Conservation (phyloP, 2,797 vertebrate species). For the Furcifer pardalis region DNA sequence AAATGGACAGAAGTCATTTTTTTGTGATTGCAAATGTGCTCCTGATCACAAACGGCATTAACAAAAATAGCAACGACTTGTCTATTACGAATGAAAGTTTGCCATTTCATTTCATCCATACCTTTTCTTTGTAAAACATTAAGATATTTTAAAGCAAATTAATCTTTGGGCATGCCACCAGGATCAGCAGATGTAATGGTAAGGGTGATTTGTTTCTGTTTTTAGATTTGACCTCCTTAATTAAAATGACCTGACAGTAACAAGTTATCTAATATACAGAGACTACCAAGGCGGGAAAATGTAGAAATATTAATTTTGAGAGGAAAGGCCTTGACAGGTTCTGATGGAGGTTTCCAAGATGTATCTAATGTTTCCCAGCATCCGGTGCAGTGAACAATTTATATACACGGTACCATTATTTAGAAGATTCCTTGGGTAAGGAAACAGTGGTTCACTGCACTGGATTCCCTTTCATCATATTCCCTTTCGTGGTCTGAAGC, state of each 20-base stretch:
- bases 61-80: background rate
- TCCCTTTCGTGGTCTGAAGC: background rate
- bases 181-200: background rate
- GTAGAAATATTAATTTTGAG: background rate
- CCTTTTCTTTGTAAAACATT: rapidly evolving
- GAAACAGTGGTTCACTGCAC: too few species aligned
- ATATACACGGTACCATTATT: too few species aligned
- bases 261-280: background rate
- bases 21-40: background rate
- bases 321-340: background rate
- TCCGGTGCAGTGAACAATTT: too few species aligned
- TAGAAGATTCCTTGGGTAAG: too few species aligned
- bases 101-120: background rate
- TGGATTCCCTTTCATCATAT: too few species aligned
- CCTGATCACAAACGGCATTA: background rate
- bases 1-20: background rate
- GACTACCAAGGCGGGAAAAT: background rate
- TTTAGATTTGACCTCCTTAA: background rate
- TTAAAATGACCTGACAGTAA: background rate
- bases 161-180: background rate
- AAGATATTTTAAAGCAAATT: background rate
- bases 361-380: too few species aligned
- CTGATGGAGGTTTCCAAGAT: background rate
- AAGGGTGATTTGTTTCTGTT: background rate
- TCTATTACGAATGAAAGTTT: background rate